These are phyloP conservation scores for Atta texana DNA, from an alignment of 1,140 invertebrate species.

Conservation along the genomic window DNA sequence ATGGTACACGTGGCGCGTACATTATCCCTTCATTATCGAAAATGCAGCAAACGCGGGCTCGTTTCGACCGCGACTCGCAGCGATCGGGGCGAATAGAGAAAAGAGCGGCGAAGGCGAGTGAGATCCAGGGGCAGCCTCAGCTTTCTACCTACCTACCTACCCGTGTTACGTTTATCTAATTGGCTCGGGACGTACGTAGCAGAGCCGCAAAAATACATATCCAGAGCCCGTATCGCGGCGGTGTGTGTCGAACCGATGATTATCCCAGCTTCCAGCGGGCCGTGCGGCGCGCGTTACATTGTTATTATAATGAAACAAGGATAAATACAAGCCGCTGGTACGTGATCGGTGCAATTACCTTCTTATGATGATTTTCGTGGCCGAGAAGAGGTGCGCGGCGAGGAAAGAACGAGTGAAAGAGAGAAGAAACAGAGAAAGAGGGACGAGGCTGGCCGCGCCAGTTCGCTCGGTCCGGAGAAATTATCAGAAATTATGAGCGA, in stretches of 20 bases:
- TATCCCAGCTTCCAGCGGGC: constrained; percentile 75
- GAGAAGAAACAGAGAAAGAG: constrained; percentile 60
- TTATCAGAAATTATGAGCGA: constrained; percentile 86
- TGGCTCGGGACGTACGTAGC: constrained; percentile 70
- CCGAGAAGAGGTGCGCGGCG: constrained; percentile 59
- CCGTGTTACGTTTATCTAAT: constrained; percentile 76
- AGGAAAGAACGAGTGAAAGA: constrained; percentile 67
- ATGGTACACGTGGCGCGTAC: constrained; percentile 16
- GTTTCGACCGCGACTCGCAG: background rate
- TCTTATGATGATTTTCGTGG: constrained; percentile 85
- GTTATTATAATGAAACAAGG: constrained; percentile 86
- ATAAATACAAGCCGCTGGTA: constrained; percentile 85
- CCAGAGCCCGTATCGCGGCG: constrained; percentile 67
- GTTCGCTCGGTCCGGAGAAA: constrained; percentile 82
- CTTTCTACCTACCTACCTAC: constrained; percentile 35
- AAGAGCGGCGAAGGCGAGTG: background rate
- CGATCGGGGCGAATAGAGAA: constrained; percentile 42
- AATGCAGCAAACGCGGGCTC: constrained; percentile 13
- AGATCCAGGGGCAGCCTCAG: constrained; percentile 11
- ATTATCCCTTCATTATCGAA: constrained; percentile 47
- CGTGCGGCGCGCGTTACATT: constrained; percentile 82
- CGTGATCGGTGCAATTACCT: constrained; percentile 86
- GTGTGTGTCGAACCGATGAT: constrained; percentile 79
- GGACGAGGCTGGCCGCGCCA: constrained; percentile 70
- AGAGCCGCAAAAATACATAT: constrained; percentile 74